Percentiles rank a stretch among this genome's conserved stretches.
Evolutionary conservation across 2,113 vertebrate genomes (phyloP).

Genomic region (sheep (Ovis aries)): ARS-UI_Ramb_v3.0 NC_056058.1:70958501-70959000

Average conservation of each 20-base stretch:
- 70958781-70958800: slow-evolving; percentile 36
- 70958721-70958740: neutral
- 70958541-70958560: neutral
- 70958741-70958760: neutral
- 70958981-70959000: neutral
- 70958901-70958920: neutral
- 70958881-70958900: neutral
- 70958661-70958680: neutral
- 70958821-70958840: neutral
- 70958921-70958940: neutral
- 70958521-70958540: neutral
- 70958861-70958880: neutral
- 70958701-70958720: neutral
- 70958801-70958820: neutral
- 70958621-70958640: slow-evolving; percentile 47
- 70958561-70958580: slow-evolving; percentile 30
- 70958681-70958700: neutral
- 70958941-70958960: neutral
- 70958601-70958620: slow-evolving; percentile 57
- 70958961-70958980: neutral
- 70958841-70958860: neutral
- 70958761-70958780: neutral
- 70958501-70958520: slow-evolving; percentile 3
- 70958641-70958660: slow-evolving; percentile 46
- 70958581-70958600: slow-evolving; percentile 34